Evolutionary conservation across 2,888 invertebrate genomes (phyloP).

Genomic region (Eilema depressum): DNA sequence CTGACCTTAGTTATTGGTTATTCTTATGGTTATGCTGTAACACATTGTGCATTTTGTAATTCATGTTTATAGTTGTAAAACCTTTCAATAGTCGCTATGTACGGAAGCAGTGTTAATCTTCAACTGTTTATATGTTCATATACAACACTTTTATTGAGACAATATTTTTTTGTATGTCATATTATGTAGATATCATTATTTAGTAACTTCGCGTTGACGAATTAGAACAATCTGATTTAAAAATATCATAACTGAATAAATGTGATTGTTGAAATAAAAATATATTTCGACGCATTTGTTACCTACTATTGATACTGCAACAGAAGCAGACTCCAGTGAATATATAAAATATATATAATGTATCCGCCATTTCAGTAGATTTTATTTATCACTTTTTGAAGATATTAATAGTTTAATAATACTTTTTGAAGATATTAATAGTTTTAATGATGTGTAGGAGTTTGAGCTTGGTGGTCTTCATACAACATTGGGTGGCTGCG

Average conservation of each 20-base stretch:
- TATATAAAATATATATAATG: conserved; percentile 33
- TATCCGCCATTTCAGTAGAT: conserved; percentile 44
- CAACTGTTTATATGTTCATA: conserved; percentile 50
- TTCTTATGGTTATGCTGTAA: conserved; percentile 38
- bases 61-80: conserved; percentile 53
- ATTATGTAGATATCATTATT: conserved; percentile 46
- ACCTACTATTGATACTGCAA: conserved; percentile 30
- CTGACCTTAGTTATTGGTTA: conserved; percentile 19
- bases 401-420: conserved; percentile 25
- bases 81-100: conserved; percentile 41
- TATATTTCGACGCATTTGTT: conserved; percentile 41
- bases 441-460: conserved; percentile 36
- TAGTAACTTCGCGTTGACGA: conserved; percentile 46
- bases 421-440: conserved; percentile 36
- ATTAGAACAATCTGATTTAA: conserved; percentile 44
- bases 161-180: conserved; percentile 48
- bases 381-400: conserved; percentile 39
- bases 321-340: conserved; percentile 38
- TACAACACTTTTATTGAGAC: conserved; percentile 45
- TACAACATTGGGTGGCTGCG: conserved; percentile 22
- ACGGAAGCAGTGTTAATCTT: conserved; percentile 53
- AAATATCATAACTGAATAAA: conserved; percentile 40
- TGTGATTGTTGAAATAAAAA: conserved; percentile 46
- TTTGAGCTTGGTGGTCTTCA: conserved; percentile 59
- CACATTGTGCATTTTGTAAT: conserved; percentile 56